phyloP scores from a whole-genome alignment of 2,888 invertebrate genomes.

The Pseudococcus jackbeardsleyi region DNA sequence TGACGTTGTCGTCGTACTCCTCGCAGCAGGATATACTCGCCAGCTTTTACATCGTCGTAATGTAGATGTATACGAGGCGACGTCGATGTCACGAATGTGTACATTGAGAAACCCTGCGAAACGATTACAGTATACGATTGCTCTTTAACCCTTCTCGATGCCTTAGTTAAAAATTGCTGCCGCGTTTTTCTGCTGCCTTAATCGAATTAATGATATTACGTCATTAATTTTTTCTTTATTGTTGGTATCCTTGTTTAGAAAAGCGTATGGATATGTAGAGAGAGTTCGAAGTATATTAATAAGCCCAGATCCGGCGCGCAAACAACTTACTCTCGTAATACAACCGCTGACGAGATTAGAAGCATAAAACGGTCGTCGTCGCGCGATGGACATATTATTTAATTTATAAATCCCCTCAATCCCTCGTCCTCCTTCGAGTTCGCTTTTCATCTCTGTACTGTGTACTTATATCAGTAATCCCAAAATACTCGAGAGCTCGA shows the following conservation, averaged over 20 bases:
- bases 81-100: not conserved
- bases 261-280: not conserved
- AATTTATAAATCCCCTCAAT: not conserved
- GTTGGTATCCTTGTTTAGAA: slow-evolving; percentile 46
- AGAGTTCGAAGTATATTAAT: not conserved
- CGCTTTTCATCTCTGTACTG: not conserved
- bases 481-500: too few relatives aligned
- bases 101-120: slow-evolving; percentile 44
- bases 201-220: slow-evolving; percentile 51
- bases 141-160: slow-evolving; percentile 25
- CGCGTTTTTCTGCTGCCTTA: slow-evolving; percentile 24
- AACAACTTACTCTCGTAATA: not conserved
- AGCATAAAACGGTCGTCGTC: not conserved
- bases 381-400: slow-evolving; percentile 26
- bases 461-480: too few relatives aligned
- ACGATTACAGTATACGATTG: slow-evolving; percentile 28
- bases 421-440: not conserved
- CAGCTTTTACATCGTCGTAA: not conserved
- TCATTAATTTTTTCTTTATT: slow-evolving; percentile 46
- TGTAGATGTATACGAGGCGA: not conserved
- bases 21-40: not conserved
- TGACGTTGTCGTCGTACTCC: not conserved
- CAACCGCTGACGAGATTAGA: not conserved
- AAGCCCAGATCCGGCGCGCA: slow-evolving; percentile 43
- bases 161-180: slow-evolving; percentile 30